phyloP scores from a whole-genome alignment of 2,888 invertebrate species.

The Labia minor region DNA sequence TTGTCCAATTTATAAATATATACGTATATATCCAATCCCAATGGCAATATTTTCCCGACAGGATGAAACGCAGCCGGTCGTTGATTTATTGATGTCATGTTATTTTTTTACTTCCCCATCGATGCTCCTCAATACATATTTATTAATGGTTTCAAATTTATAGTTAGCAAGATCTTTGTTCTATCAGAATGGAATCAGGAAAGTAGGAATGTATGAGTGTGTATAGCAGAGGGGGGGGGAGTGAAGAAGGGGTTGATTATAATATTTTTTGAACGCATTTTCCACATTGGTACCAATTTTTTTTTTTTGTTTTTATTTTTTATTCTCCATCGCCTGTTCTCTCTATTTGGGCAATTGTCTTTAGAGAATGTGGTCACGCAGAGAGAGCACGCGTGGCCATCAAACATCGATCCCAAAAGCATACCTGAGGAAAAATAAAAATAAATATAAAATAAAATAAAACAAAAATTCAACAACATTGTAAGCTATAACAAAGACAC shows the following conservation, averaged over 20 bases:
- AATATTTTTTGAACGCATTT: slow-evolving; percentile 1
- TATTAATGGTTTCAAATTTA: slow-evolving; percentile 13
- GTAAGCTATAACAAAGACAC: background rate
- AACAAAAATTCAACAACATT: background rate
- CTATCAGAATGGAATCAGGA: background rate
- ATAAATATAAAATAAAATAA: no score
- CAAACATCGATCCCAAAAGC: background rate
- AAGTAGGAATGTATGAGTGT: no score
- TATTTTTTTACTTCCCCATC: background rate
- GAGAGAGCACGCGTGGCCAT: slow-evolving; percentile 3
- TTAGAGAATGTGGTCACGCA: background rate
- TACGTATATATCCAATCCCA: background rate
- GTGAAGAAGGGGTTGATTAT: background rate
- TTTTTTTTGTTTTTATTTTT: background rate
- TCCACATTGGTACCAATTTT: background rate
- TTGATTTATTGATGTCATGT: slow-evolving; percentile 2
- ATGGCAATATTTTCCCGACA: background rate
- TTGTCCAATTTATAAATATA: no score
- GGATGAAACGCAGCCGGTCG: slow-evolving; percentile 4
- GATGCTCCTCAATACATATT: slow-evolving; percentile 3
- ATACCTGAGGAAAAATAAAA: no score
- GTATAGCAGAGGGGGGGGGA: no score
- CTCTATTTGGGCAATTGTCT: background rate
- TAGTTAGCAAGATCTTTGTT: slow-evolving; percentile 13
- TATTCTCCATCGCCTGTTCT: no score